These are phyloP conservation scores for Premnoplex brunnescens DNA, from an alignment of 2,797 vertebrate species.

Conservation along the genomic window DNA sequence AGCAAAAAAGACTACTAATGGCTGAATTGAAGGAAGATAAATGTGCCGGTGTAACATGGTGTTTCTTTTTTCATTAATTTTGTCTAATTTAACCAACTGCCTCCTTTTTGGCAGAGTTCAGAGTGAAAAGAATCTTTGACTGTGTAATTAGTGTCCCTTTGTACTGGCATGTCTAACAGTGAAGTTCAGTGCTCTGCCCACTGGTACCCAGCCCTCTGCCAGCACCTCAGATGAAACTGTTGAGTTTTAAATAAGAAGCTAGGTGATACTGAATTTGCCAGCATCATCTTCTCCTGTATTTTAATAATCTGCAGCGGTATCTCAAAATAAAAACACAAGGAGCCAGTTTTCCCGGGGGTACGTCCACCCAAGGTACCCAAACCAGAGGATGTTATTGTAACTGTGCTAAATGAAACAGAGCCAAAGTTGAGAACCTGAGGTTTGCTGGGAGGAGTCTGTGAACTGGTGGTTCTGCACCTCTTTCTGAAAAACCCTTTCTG, in stretches of 20 bases:
- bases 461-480: not conserved
- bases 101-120: not conserved
- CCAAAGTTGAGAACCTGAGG: not conserved
- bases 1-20: constrained; percentile 27
- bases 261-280: not conserved
- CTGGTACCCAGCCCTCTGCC: not conserved
- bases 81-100: constrained; percentile 5
- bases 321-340: not conserved
- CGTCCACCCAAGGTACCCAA: not conserved
- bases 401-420: not conserved
- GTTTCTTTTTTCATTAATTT: constrained; percentile 35
- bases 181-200: not conserved
- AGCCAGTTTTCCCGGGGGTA: not conserved
- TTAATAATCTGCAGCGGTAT: not conserved
- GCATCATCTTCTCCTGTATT: not conserved
- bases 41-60: not conserved
- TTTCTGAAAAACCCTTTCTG: not conserved
- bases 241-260: not conserved
- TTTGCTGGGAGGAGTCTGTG: not conserved
- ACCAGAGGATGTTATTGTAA: accelerated
- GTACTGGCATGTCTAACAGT: not conserved
- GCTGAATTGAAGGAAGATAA: constrained; percentile 3
- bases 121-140: not conserved
- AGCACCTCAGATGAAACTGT: not conserved
- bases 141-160: not conserved